A percentile compares a stretch with the other conserved stretches of the same genome.
These are phyloP conservation scores for Psilopsiagon aymara DNA, from an alignment of 2,113 vertebrate genomes.

Conservation along the genomic window DNA sequence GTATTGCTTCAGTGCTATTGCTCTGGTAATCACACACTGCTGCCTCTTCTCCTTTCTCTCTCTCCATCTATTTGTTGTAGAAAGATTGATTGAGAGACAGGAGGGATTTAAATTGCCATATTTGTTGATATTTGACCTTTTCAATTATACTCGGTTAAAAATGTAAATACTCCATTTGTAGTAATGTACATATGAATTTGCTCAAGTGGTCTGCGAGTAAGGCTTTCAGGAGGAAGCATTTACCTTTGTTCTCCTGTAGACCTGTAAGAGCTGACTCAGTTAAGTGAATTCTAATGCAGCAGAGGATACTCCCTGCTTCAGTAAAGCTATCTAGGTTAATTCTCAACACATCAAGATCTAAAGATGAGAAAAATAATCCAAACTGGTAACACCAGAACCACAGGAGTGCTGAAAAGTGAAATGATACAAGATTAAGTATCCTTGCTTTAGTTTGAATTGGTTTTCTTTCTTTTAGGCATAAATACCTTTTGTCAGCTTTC, in stretches of 20 bases:
- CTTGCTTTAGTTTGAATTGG: not conserved
- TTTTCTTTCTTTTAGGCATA: not conserved
- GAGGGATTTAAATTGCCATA: constrained; percentile 1
- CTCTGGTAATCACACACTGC: constrained; percentile 21
- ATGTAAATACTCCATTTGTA: constrained; percentile 27
- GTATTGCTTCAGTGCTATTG: not conserved
- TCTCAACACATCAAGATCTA: not conserved
- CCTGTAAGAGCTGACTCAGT: not conserved
- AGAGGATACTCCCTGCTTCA: not conserved
- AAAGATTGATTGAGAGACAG: constrained; percentile 8
- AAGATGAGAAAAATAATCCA: not conserved
- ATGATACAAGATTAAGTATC: not conserved
- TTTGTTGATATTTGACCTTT: constrained; percentile 19
- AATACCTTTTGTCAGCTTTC: not conserved
- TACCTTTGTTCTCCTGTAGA: not conserved
- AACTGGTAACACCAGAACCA: not conserved
- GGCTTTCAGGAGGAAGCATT: not conserved
- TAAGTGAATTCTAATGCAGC: not conserved
- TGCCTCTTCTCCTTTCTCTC: not conserved
- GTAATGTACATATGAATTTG: not conserved
- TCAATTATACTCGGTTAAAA: constrained; percentile 37
- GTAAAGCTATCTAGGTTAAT: not conserved
- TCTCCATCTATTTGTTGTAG: not conserved
- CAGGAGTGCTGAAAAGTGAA: not conserved
- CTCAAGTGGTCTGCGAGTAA: not conserved